phyloP scores from a whole-genome alignment of 2,888 invertebrate genomes.

The Perizoma affinitatum region DNA sequence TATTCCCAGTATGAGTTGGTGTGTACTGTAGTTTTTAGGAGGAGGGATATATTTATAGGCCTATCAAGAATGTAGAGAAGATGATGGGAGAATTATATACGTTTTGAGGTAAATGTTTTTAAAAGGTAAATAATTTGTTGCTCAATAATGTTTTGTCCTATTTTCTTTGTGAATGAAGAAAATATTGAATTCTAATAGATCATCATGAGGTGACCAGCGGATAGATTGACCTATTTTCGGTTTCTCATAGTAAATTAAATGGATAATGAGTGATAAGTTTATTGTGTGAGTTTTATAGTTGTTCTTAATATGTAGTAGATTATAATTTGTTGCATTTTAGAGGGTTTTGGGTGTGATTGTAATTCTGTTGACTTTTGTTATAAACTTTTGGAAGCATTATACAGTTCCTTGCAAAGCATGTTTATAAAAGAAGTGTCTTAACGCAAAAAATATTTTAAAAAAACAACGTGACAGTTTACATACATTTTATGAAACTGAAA shows the following conservation, averaged over 20 bases:
- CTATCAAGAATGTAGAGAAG: no score
- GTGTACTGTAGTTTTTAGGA: no score
- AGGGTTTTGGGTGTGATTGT: constrained; percentile 6
- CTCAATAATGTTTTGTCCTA: no score
- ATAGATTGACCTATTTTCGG: no score
- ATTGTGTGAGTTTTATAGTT: background rate
- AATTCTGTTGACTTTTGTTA: background rate
- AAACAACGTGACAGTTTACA: constrained; percentile 41
- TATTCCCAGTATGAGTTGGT: no score
- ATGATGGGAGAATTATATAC: no score
- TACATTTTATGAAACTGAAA: constrained; percentile 41
- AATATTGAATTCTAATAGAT: no score
- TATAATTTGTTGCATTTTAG: constrained; percentile 8
- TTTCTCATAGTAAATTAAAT: no score
- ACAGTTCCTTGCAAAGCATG: constrained; percentile 26
- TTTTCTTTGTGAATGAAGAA: no score
- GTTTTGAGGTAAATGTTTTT: no score
- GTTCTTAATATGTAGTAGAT: background rate
- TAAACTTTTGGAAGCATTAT: constrained; percentile 11
- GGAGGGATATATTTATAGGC: no score
- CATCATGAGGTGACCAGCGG: background rate
- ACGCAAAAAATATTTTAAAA: constrained; percentile 19
- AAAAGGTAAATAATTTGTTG: no score
- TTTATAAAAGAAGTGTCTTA: constrained; percentile 28
- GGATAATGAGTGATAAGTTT: background rate